Evolutionary conservation across 2,113 vertebrate species (phyloP).

Genomic region (Albula glossodonta): DNA sequence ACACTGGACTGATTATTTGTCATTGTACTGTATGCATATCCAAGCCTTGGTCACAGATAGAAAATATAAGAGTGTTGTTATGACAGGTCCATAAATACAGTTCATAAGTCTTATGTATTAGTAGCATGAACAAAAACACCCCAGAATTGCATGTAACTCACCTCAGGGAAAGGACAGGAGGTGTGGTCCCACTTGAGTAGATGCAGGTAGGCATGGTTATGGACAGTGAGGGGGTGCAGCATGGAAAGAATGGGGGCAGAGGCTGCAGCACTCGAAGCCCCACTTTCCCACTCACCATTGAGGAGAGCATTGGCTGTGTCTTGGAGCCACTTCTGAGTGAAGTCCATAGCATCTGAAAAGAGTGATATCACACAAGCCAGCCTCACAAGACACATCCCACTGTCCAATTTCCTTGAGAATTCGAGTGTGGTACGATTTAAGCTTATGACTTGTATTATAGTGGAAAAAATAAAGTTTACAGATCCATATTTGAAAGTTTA

Average conservation of each 20-base stretch:
- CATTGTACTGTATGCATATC: too few species aligned
- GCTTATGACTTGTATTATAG: too few species aligned
- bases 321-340: slow-evolving; percentile 87
- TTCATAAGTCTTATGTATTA: too few species aligned
- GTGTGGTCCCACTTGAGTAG: slow-evolving; percentile 88
- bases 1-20: too few species aligned
- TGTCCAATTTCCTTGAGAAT: background rate
- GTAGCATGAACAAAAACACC: too few species aligned
- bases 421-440: too few species aligned
- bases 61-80: too few species aligned
- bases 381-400: background rate
- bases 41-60: too few species aligned
- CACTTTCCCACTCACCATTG: slow-evolving; percentile 45
- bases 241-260: slow-evolving; percentile 43
- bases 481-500: too few species aligned
- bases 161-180: slow-evolving; percentile 88
- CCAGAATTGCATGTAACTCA: slow-evolving; percentile 50
- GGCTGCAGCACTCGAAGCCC: slow-evolving; percentile 37
- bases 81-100: too few species aligned
- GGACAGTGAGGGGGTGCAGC: slow-evolving; percentile 63
- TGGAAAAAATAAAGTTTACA: too few species aligned
- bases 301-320: slow-evolving; percentile 74
- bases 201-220: slow-evolving; percentile 86
- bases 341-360: slow-evolving; percentile 85
- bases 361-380: background rate